These are phyloP conservation scores for Ctena decussata DNA, from an alignment of 2,888 invertebrate genomes.

Conservation along the genomic window DNA sequence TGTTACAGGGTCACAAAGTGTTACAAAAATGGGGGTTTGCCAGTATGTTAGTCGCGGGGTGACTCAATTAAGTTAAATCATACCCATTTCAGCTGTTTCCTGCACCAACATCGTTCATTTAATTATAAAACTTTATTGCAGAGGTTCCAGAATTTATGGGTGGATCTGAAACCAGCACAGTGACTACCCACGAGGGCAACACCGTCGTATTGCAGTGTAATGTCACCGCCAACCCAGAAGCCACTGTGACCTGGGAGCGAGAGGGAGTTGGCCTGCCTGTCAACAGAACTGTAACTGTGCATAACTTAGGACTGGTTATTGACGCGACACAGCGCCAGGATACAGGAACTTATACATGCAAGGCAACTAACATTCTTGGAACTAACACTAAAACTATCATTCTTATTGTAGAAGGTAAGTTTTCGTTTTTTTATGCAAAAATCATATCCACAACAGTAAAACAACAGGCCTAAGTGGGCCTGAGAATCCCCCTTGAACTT, in stretches of 20 bases:
- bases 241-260: constrained; percentile 49
- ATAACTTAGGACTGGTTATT: constrained; percentile 43
- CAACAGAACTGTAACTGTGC: constrained; percentile 44
- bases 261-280: constrained; percentile 40
- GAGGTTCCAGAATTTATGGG: constrained; percentile 44
- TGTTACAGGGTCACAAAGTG: no score
- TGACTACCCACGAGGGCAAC: constrained; percentile 51
- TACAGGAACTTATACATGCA: constrained; percentile 52
- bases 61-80: no score
- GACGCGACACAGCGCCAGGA: constrained; percentile 32
- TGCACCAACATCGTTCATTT: no score
- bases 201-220: constrained; percentile 54
- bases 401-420: constrained; percentile 43
- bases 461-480: no score
- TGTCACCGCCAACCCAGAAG: constrained; percentile 38
- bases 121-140: constrained; percentile 8
- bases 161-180: constrained; percentile 33
- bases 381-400: constrained; percentile 47
- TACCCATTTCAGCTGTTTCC: no score
- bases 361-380: constrained; percentile 55
- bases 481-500: no score
- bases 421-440: no score
- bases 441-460: no score
- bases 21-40: no score
- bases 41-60: no score